Percentiles rank a stretch among this genome's conserved stretches.
These are phyloP conservation scores for Ptilodon capucinus DNA, from an alignment of 2,888 invertebrate genomes.

Conservation along the genomic window DNA sequence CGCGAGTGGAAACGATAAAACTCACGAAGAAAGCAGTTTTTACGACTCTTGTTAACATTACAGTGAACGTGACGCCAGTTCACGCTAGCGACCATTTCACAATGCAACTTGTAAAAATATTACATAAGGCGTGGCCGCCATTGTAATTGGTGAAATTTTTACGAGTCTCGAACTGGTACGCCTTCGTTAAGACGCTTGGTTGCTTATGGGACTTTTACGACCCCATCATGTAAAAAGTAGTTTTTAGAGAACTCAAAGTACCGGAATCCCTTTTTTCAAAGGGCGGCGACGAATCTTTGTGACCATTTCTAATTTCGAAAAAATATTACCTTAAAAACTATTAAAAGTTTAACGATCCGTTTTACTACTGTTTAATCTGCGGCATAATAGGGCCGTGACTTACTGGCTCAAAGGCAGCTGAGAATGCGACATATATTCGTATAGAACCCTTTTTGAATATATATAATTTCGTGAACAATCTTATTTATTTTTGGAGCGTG, in stretches of 20 bases:
- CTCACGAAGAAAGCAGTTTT: slow-evolving; percentile 33
- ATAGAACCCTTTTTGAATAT: slow-evolving; percentile 26
- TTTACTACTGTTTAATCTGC: slow-evolving; percentile 80
- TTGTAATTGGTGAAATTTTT: slow-evolving; percentile 55
- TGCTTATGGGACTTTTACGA: slow-evolving; percentile 65
- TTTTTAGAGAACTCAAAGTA: slow-evolving; percentile 54
- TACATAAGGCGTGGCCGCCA: slow-evolving; percentile 45
- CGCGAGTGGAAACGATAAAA: slow-evolving; percentile 24
- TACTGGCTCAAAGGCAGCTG: slow-evolving; percentile 47
- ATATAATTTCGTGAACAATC: slow-evolving; percentile 21
- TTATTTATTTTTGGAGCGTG: slow-evolving; percentile 18
- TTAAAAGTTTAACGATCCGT: slow-evolving; percentile 68
- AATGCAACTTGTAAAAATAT: slow-evolving; percentile 53
- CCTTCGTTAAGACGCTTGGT: slow-evolving; percentile 60
- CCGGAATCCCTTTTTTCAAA: slow-evolving; percentile 57
- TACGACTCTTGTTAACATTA: slow-evolving; percentile 45
- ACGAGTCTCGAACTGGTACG: slow-evolving; percentile 58
- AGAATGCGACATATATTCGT: slow-evolving; percentile 30
- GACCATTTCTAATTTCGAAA: slow-evolving; percentile 66
- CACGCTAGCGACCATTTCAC: slow-evolving; percentile 28
- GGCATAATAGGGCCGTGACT: slow-evolving; percentile 60
- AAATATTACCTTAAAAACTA: slow-evolving; percentile 68
- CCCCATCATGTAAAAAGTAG: slow-evolving; percentile 60
- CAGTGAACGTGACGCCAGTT: slow-evolving; percentile 38
- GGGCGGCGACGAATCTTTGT: slow-evolving; percentile 65